Conservation (phyloP, 2,797 vertebrate species). For the Cetoscarus ocellatus region DNA sequence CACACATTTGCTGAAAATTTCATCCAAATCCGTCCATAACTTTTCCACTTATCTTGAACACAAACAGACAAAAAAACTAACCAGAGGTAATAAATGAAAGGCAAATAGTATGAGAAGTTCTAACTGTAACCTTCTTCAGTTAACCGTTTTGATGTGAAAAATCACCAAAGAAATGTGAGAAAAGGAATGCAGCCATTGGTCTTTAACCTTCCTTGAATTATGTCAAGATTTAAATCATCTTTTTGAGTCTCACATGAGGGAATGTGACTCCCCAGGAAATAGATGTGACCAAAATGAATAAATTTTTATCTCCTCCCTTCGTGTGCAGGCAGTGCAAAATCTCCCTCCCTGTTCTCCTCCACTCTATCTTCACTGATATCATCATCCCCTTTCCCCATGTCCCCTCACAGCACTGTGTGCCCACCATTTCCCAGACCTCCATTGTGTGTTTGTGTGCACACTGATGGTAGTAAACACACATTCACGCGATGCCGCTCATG, state of each 20-base stretch:
- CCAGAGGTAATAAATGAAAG: too few species aligned
- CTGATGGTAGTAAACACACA: conserved; percentile 1
- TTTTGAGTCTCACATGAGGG: not conserved
- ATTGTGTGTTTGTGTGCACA: not conserved
- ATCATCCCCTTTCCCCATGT: not conserved
- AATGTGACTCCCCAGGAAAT: conserved; percentile 4
- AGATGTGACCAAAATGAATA: not conserved
- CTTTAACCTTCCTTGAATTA: not conserved
- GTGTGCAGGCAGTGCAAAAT: not conserved
- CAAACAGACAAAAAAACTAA: too few species aligned
- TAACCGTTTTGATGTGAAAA: not conserved
- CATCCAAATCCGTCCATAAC: too few species aligned
- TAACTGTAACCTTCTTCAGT: not conserved
- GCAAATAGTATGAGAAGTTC: too few species aligned
- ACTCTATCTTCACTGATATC: conserved; percentile 3
- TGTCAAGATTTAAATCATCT: not conserved
- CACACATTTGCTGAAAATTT: too few species aligned
- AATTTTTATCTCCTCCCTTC: not conserved
- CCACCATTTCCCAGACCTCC: conserved; percentile 1
- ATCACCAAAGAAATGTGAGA: not conserved
- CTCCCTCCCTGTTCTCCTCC: not conserved
- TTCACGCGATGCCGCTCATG: conserved; percentile 25
- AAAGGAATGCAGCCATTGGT: not conserved
- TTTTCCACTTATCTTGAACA: too few species aligned
- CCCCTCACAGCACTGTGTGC: not conserved